Evolutionary conservation across 2,113 vertebrate species (phyloP).

Genomic region (Serilophus lunatus): DNA sequence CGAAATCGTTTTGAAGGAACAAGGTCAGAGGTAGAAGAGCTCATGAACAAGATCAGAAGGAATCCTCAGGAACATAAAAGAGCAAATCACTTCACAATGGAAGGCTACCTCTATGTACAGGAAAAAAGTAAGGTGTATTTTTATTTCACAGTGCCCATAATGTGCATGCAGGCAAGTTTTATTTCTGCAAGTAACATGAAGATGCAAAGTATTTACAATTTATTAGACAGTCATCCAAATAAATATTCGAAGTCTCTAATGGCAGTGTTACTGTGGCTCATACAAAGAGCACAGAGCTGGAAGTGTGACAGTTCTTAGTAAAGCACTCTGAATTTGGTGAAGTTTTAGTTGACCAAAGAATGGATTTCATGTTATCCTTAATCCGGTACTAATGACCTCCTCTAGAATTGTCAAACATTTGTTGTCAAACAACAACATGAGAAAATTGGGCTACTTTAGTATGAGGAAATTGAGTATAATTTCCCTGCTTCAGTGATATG

Average conservation of each 20-base stretch:
- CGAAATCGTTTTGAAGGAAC: slow-evolving; percentile 94
- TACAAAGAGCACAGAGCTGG: not conserved
- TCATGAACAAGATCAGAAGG: slow-evolving; percentile 92
- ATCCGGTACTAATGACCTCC: not conserved
- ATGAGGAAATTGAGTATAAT: not conserved
- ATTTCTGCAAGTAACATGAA: not conserved
- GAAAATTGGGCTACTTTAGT: not conserved
- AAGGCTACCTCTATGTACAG: slow-evolving; percentile 95
- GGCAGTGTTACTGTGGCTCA: not conserved
- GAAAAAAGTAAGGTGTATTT: slow-evolving; percentile 86
- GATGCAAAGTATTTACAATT: not conserved
- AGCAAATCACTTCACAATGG: slow-evolving; percentile 87
- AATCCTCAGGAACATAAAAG: slow-evolving; percentile 90
- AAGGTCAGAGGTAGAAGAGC: slow-evolving; percentile 90
- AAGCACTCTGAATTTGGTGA: not conserved
- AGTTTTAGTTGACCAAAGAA: not conserved
- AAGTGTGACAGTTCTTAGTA: not conserved
- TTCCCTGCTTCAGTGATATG: not conserved
- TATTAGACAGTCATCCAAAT: not conserved
- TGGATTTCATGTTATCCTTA: not conserved
- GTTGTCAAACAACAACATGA: not conserved
- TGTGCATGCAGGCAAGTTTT: not conserved
- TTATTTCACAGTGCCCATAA: not conserved
- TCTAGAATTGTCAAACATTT: not conserved
- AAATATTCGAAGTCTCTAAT: not conserved